A percentile compares a stretch with the other conserved stretches of the same genome.
phyloP scores from a whole-genome alignment of 2,113 vertebrate species.

The Hirundichthys speculiger region DNA sequence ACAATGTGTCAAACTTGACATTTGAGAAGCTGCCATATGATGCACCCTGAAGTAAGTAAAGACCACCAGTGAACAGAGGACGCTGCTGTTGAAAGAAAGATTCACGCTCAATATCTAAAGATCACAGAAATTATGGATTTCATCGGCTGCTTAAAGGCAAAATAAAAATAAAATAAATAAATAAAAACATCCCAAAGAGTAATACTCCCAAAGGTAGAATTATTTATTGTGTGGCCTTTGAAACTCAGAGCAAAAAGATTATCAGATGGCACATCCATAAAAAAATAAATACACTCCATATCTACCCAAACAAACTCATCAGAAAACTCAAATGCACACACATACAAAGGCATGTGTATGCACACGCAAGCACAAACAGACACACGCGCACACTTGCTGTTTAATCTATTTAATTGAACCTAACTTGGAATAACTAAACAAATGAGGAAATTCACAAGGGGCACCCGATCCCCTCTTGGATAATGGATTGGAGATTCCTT shows the following conservation, averaged over 20 bases:
- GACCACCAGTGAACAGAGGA: no score
- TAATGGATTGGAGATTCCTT: constrained; percentile 83
- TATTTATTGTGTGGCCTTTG: neutral
- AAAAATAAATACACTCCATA: neutral
- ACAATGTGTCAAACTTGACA: no score
- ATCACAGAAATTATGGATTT: no score
- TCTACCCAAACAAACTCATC: neutral
- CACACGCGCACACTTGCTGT: constrained; percentile 40
- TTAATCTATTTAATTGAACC: constrained; percentile 82
- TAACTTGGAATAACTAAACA: constrained; percentile 83
- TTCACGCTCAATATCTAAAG: no score
- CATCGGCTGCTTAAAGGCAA: no score
- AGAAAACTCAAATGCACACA: constrained; percentile 3
- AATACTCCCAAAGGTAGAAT: neutral
- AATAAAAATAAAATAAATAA: no score
- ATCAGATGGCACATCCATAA: neutral
- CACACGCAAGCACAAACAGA: constrained; percentile 20
- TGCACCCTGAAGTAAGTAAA: no score
- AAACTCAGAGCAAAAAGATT: neutral
- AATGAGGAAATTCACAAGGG: constrained; percentile 81
- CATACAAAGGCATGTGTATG: constrained; percentile 7
- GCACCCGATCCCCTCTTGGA: constrained; percentile 75
- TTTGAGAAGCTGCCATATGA: no score
- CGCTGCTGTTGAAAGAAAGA: no score
- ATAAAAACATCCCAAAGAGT: neutral